Evolutionary conservation across 2,797 vertebrate species (phyloP), one percentile per base, ranked within the genome.

Genomic region (Chelidonichthys spinosus): DNA sequence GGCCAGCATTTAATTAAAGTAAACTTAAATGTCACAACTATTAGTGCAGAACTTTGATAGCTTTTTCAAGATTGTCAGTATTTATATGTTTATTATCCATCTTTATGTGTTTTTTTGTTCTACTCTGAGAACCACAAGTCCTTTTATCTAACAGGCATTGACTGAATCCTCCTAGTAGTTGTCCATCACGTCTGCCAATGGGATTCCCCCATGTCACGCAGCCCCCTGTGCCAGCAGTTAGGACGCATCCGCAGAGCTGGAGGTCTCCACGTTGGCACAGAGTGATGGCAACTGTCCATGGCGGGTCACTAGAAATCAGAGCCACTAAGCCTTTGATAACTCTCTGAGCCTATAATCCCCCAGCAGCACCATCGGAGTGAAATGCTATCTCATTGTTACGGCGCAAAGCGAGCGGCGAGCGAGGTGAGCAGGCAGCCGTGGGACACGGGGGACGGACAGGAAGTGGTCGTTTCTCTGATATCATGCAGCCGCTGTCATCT

Each of bases 321-420:
- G 87, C 15, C 68, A 91, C 88, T 94, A 93, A 94, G 92, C 93
- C 86, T 93, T 92, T 94, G 92, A 94, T 94, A 93, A 91, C 90
- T 91, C 91, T 81, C 78, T 94, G 92, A 95, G 87, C 93, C 87
- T 72, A 88, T 94, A 94, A 95, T 95, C 93, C 91, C 81, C 63
- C 66, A 60, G 85, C 87, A 84, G 87, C 89, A 79, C 82, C 82
- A 88, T 93, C 90, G 80, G 69, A 92, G 74, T 92, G 91, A 94
- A 95, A 93, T 88, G 90, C 87, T 90, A 92, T 90, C 89, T 94
- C 89, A 94, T 93, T 93, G 93, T 92, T 86, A 78, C 76, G 80
- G 88, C 85, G 83, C 79, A 55, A 82, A 72, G 60, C 64, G 64
- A 70, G 75, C 5, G 40, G 64, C 46, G 72, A 85, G 82, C 15